A percentile compares a stretch with the other conserved stretches of the same genome.
These are phyloP conservation scores for Cyprinodon brontotheroides DNA, from an alignment of 2,113 vertebrate genomes.

Conservation along the genomic window DNA sequence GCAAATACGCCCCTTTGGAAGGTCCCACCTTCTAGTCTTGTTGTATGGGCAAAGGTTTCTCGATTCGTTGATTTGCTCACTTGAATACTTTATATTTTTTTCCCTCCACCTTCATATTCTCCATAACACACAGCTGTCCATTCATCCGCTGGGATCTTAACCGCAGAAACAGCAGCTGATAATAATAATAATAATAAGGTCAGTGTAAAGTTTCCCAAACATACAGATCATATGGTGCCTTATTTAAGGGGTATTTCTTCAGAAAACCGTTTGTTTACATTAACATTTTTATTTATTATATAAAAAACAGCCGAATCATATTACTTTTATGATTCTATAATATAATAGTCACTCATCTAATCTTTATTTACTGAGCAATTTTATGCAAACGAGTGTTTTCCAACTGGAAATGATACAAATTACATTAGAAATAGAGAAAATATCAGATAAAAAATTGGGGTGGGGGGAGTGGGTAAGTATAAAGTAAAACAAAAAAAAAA, in stretches of 20 bases:
- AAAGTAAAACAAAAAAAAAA: neutral
- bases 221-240: rapidly evolving
- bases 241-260: neutral
- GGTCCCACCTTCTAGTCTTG: no score
- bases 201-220: neutral
- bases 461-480: neutral
- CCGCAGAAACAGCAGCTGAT: neutral
- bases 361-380: neutral
- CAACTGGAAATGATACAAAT: neutral
- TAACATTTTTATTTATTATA: neutral
- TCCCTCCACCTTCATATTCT: no score
- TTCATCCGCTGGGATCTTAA: no score
- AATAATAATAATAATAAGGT: constrained; percentile 26
- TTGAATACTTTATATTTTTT: no score
- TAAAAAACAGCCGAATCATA: no score
- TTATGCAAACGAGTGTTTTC: neutral
- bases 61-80: no score
- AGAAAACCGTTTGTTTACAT: neutral
- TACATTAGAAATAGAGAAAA: neutral
- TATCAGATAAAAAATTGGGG: neutral
- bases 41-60: no score
- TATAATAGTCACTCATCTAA: neutral
- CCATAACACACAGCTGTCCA: no score
- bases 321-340: neutral
- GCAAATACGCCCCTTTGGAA: no score